Percentiles rank a stretch among this genome's conserved stretches.
Conservation (phyloP, 1,140 invertebrate genomes). For the Euwallacea similis region DNA sequence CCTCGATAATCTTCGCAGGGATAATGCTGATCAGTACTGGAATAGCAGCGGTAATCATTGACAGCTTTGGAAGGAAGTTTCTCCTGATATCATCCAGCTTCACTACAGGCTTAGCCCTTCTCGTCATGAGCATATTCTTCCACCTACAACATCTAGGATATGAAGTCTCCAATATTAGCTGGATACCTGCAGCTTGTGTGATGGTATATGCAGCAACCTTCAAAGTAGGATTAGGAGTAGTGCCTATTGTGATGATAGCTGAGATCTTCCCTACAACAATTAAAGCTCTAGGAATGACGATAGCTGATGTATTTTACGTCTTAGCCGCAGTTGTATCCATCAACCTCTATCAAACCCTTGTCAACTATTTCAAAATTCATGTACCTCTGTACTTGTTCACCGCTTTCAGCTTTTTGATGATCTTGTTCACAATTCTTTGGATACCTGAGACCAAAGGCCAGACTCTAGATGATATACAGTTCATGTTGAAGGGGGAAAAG, state of each 20-base stretch:
- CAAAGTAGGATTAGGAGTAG: conserved; percentile 52
- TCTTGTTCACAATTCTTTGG: conserved; percentile 62
- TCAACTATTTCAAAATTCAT: conserved; percentile 44
- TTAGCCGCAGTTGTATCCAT: conserved; percentile 58
- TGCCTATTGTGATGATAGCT: conserved; percentile 70
- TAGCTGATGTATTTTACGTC: conserved; percentile 30
- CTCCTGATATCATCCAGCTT: conserved; percentile 49
- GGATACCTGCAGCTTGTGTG: conserved; percentile 38
- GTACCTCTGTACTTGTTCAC: conserved; percentile 70
- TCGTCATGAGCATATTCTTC: conserved; percentile 41
- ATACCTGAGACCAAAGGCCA: conserved; percentile 79
- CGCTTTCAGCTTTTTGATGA: conserved; percentile 60
- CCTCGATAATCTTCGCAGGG: conserved; percentile 43
- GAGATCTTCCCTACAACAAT: conserved; percentile 67
- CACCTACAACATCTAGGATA: conserved; percentile 26
- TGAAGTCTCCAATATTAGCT: conserved; percentile 27
- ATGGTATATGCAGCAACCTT: conserved; percentile 41
- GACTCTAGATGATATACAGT: conserved; percentile 70
- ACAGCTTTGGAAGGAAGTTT: conserved; percentile 54
- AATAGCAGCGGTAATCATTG: conserved; percentile 49
- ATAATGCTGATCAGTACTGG: conserved; percentile 45
- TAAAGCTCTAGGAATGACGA: conserved; percentile 52
- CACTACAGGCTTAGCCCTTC: conserved; percentile 24
- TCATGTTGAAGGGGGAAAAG: conserved; percentile 56
- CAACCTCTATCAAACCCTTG: conserved; percentile 62